phyloP scores from a whole-genome alignment of 2,888 invertebrate genomes.

The Acleris sparsana region DNA sequence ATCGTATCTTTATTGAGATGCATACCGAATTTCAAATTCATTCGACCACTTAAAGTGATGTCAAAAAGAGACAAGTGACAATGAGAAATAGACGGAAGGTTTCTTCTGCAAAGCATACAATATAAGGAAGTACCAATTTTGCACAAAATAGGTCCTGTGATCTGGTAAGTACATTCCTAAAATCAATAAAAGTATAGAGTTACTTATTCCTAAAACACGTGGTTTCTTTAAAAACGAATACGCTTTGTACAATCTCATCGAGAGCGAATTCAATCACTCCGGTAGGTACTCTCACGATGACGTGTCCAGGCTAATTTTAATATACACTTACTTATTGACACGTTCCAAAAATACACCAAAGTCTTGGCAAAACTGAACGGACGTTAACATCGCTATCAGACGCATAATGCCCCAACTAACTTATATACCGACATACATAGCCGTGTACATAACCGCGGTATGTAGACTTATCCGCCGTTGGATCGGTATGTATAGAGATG shows the following conservation, averaged over 20 bases:
- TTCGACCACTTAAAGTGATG: no score
- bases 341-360: conserved; percentile 79
- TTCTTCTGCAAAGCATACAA: no score
- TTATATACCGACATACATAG: conserved; percentile 42
- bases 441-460: conserved; percentile 43
- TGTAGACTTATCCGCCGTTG: conserved; percentile 49
- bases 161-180: no score
- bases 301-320: conserved; percentile 79
- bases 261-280: conserved; percentile 69
- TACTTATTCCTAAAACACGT: conserved; percentile 6
- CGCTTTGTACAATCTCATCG: conserved; percentile 50
- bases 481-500: conserved; percentile 36
- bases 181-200: no score
- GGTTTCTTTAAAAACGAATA: conserved; percentile 17
- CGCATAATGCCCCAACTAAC: conserved; percentile 75
- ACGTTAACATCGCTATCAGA: conserved; percentile 81
- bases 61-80: no score
- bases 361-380: conserved; percentile 82
- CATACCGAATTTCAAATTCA: no score
- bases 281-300: conserved; percentile 62
- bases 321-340: conserved; percentile 83
- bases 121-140: no score
- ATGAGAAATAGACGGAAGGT: no score
- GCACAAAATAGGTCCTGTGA: no score
- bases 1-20: no score